These are phyloP conservation scores for Oikopleura dioica DNA, from an alignment of 23 tunicate genomes.

Conservation along the genomic window DNA sequence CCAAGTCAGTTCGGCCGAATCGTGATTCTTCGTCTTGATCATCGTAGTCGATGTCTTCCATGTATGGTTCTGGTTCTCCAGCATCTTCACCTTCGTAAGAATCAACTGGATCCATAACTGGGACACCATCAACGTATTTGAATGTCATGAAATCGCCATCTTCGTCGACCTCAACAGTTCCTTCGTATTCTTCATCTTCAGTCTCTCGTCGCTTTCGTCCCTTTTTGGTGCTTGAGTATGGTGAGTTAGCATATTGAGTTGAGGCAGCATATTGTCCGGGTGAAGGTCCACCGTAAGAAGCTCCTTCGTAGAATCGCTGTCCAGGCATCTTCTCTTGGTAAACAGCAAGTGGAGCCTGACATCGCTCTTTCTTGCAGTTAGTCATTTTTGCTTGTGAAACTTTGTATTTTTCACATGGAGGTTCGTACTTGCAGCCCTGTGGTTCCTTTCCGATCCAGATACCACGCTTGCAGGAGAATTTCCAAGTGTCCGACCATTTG, in stretches of 20 bases:
- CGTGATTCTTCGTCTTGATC: background rate
- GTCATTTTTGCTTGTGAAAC: background rate
- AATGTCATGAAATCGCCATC: slow-evolving; percentile 3
- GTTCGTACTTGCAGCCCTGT: background rate
- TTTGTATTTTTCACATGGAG: background rate
- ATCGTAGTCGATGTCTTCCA: background rate
- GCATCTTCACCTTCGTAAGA: background rate
- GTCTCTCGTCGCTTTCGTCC: background rate
- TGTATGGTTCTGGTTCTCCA: background rate
- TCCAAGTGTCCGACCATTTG: background rate
- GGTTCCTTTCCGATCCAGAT: background rate
- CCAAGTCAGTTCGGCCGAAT: background rate
- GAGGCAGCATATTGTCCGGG: background rate
- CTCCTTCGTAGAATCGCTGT: background rate
- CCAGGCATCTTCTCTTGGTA: background rate
- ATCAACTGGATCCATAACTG: background rate
- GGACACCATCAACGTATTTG: background rate
- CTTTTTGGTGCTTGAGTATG: too few relatives aligned
- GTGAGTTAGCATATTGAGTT: background rate
- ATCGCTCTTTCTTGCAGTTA: background rate
- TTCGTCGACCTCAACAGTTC: background rate
- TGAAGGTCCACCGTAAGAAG: background rate
- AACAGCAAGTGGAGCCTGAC: background rate
- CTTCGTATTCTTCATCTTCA: background rate
- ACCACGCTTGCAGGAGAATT: background rate